A percentile compares a stretch with the other conserved stretches of the same genome.
phyloP scores from a whole-genome alignment of 2,113 vertebrate species.

The Sander lucioperca region DNA sequence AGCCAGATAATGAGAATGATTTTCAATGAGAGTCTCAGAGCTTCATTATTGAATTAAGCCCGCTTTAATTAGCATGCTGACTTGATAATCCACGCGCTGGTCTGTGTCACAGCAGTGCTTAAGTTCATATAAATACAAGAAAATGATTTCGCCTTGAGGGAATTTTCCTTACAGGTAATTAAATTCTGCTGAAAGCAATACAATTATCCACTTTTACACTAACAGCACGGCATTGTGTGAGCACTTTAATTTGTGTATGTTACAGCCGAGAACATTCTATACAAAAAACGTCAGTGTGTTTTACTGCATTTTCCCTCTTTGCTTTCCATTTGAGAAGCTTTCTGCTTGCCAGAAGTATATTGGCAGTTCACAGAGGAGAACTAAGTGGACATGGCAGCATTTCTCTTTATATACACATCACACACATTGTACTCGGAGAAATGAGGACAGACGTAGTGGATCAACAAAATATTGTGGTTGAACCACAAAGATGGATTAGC shows the following conservation, averaged over 20 bases:
- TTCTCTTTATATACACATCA: constrained; percentile 67
- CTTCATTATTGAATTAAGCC: constrained; percentile 73
- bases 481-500: constrained; percentile 69
- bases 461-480: constrained; percentile 57
- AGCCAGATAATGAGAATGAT: constrained; percentile 74
- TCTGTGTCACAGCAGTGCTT: constrained; percentile 55
- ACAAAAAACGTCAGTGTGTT: constrained; percentile 23
- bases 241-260: constrained; percentile 45
- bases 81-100: constrained; percentile 49
- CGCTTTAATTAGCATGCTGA: constrained; percentile 67
- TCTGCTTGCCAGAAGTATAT: constrained; percentile 38
- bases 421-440: constrained; percentile 43
- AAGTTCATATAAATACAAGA: constrained; percentile 47
- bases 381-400: constrained; percentile 65
- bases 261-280: constrained; percentile 40
- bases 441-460: constrained; percentile 51
- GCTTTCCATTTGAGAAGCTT: constrained; percentile 35
- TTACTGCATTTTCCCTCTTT: constrained; percentile 45
- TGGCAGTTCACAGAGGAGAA: constrained; percentile 41
- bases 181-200: constrained; percentile 51
- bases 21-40: constrained; percentile 62
- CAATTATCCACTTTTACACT: constrained; percentile 55
- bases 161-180: constrained; percentile 56
- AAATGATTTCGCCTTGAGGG: constrained; percentile 35
- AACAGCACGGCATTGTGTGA: constrained; percentile 42